phyloP scores from a whole-genome alignment of 2,888 invertebrate genomes.

The Onthophagus sagittarius region DNA sequence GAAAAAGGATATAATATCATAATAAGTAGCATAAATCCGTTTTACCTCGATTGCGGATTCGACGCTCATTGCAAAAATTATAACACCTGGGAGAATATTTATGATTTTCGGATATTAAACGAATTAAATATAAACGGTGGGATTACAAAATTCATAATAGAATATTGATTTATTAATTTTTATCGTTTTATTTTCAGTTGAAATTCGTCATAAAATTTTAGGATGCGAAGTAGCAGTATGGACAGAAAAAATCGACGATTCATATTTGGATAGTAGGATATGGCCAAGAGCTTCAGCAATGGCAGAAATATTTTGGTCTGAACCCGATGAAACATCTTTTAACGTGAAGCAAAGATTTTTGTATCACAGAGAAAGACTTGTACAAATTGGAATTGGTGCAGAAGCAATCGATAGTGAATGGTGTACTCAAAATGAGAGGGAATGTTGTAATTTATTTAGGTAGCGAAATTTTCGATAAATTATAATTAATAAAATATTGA shows the following conservation, averaged over 20 bases:
- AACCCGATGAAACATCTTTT: constrained; percentile 55
- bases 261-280: constrained; percentile 63
- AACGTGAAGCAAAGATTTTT: constrained; percentile 61
- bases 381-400: constrained; percentile 61
- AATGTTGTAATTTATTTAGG: neutral
- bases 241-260: constrained; percentile 73
- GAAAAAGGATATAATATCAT: constrained; percentile 71
- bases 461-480: neutral
- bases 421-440: constrained; percentile 66
- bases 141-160: too few relatives aligned
- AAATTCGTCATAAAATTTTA: constrained; percentile 43
- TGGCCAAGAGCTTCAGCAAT: constrained; percentile 82
- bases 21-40: constrained; percentile 79
- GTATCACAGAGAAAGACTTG: constrained; percentile 61
- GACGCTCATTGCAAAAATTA: constrained; percentile 79
- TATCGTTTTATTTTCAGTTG: neutral
- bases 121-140: neutral
- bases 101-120: constrained; percentile 55
- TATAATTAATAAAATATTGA: too few relatives aligned
- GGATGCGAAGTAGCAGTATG: constrained; percentile 79
- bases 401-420: constrained; percentile 72
- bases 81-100: constrained; percentile 84
- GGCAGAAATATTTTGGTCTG: constrained; percentile 77
- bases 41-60: constrained; percentile 84
- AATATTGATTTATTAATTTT: neutral